phyloP scores from a whole-genome alignment of 2,888 invertebrate genomes.

The Dendrolimus pini region DNA sequence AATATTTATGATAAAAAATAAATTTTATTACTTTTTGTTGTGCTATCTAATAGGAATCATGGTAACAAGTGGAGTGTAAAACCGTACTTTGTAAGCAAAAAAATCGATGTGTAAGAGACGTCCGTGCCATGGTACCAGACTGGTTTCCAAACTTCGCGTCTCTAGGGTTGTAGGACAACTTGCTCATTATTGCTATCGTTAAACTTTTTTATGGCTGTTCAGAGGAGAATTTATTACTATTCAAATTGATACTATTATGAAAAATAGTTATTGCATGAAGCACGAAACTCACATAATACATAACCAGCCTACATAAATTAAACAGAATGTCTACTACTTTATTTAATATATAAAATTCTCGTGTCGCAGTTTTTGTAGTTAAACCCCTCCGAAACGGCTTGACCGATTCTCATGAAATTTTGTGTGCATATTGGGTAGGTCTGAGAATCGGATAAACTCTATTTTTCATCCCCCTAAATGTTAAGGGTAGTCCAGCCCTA shows the following conservation, averaged over 20 bases:
- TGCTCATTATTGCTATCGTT: conserved; percentile 38
- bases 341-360: no score
- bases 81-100: conserved; percentile 37
- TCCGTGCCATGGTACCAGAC: conserved; percentile 63
- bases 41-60: conserved; percentile 49
- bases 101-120: conserved; percentile 62
- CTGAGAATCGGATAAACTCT: no score
- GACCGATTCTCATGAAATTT: no score
- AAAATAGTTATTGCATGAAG: conserved; percentile 1
- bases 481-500: no score
- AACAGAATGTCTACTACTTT: no score
- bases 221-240: conserved; percentile 44
- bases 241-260: neutral
- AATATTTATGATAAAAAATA: conserved; percentile 14
- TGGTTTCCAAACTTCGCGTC: conserved; percentile 25
- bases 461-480: no score
- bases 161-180: conserved; percentile 53
- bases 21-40: conserved; percentile 9
- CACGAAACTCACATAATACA: no score
- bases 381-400: no score
- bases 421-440: no score
- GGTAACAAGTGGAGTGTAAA: conserved; percentile 35
- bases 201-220: conserved; percentile 50
- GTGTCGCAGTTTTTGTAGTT: no score
- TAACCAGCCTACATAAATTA: no score